phyloP scores from a whole-genome alignment of 2,797 vertebrate species.

The Pipistrellus nathusii region DNA sequence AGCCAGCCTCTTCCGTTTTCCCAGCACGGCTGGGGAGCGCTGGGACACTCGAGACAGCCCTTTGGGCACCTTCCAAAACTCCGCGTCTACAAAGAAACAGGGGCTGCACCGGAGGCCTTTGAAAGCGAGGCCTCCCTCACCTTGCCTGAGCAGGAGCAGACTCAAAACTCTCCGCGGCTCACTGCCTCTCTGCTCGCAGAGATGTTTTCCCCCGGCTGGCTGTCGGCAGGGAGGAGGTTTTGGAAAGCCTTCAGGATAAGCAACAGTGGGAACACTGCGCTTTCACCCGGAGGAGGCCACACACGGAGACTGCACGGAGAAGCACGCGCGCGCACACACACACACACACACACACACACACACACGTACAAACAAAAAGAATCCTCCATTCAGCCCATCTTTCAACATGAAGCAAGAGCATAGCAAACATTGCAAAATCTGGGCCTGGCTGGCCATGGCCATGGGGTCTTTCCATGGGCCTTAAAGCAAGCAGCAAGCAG shows the following conservation, averaged over 20 bases:
- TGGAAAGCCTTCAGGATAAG: conserved; percentile 82
- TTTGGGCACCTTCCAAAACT: conserved; percentile 48
- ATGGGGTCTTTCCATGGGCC: conserved; percentile 29
- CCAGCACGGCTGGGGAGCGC: not conserved
- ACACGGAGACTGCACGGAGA: conserved; percentile 71
- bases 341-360: conserved; percentile 15
- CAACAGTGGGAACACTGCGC: conserved; percentile 69
- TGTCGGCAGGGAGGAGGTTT: conserved; percentile 72
- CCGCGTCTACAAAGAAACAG: not conserved
- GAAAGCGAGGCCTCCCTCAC: not conserved
- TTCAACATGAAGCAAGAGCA: conserved; percentile 73
- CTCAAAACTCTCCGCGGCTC: not conserved
- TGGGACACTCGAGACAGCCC: conserved; percentile 6
- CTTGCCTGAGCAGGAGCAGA: conserved; percentile 6
- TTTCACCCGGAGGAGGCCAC: conserved; percentile 84
- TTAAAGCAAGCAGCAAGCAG: not conserved
- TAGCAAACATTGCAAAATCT: conserved; percentile 73
- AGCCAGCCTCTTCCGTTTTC: not conserved
- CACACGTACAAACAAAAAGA: conserved; percentile 79
- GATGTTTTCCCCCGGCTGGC: conserved; percentile 42
- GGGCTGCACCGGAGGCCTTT: conserved; percentile 27
- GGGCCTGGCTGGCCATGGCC: conserved; percentile 23
- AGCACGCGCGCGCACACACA: not conserved
- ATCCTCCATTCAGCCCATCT: conserved; percentile 79
- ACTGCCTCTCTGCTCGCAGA: conserved; percentile 44